A percentile compares a stretch with the other conserved stretches of the same genome.
These are phyloP conservation scores for Bos javanicus DNA, from an alignment of 2,113 vertebrate genomes.

Conservation along the genomic window DNA sequence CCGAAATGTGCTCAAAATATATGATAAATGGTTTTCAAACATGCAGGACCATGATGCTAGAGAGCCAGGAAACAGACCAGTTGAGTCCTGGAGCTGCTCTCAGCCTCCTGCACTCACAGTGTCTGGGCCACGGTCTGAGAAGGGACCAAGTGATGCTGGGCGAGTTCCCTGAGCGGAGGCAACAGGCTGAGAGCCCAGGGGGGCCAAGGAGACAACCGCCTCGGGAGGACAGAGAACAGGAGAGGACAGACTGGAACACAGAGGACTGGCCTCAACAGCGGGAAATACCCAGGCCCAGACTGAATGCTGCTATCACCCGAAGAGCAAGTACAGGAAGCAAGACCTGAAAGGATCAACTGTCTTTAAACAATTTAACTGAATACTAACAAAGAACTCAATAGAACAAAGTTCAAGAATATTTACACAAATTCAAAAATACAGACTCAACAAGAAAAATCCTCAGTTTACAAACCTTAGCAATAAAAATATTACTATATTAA, in stretches of 20 bases:
- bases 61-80: not conserved
- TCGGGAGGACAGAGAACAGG: not conserved
- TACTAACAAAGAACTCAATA: not conserved
- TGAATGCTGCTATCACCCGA: fast-evolving
- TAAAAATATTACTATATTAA: not conserved
- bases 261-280: fast-evolving
- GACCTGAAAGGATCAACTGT: not conserved
- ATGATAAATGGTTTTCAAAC: not conserved
- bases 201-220: fast-evolving
- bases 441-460: not conserved
- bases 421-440: not conserved
- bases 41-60: not conserved
- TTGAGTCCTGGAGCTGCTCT: not conserved
- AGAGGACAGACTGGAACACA: not conserved
- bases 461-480: not conserved
- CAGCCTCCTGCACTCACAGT: too few relatives aligned
- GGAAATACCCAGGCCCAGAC: not conserved
- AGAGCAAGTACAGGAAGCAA: not conserved
- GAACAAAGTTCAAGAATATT: not conserved
- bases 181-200: fast-evolving
- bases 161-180: fast-evolving
- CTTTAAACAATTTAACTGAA: not conserved
- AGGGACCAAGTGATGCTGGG: not conserved
- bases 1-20: not conserved
- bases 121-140: not conserved